These are phyloP conservation scores for Epizoanthus rinbou DNA, from an alignment of 92 coral and sea anemone species.

Conservation along the genomic window DNA sequence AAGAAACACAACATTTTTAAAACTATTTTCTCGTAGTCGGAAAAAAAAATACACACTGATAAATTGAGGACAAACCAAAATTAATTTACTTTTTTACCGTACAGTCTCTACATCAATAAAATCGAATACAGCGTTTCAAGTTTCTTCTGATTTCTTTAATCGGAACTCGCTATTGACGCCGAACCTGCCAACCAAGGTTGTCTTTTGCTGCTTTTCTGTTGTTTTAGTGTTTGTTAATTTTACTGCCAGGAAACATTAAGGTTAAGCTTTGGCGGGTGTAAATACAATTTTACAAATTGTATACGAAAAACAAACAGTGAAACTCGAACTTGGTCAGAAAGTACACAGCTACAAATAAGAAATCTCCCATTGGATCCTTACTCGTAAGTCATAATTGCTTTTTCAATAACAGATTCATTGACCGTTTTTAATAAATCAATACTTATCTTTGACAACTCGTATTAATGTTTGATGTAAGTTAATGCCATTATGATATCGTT, in stretches of 20 bases:
- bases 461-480: background rate
- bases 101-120: background rate
- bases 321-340: background rate
- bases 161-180: background rate
- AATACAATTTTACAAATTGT: conserved; percentile 13
- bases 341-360: conserved; percentile 3
- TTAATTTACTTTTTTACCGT: background rate
- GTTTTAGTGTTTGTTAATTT: background rate
- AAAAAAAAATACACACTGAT: background rate
- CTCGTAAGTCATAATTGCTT: background rate
- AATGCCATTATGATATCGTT: background rate
- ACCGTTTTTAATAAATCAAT: background rate
- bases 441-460: conserved; percentile 16
- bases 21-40: background rate
- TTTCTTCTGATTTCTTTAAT: background rate
- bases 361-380: background rate
- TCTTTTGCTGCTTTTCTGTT: background rate
- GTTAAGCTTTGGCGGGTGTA: background rate
- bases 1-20: background rate
- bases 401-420: background rate
- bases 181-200: background rate
- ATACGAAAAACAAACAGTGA: background rate
- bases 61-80: background rate
- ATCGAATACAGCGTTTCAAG: background rate
- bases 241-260: conserved; percentile 10